Base-by-base conservation (phyloP, 2,888 invertebrate genomes). In the Fissipunctia ypsillon region DNA sequence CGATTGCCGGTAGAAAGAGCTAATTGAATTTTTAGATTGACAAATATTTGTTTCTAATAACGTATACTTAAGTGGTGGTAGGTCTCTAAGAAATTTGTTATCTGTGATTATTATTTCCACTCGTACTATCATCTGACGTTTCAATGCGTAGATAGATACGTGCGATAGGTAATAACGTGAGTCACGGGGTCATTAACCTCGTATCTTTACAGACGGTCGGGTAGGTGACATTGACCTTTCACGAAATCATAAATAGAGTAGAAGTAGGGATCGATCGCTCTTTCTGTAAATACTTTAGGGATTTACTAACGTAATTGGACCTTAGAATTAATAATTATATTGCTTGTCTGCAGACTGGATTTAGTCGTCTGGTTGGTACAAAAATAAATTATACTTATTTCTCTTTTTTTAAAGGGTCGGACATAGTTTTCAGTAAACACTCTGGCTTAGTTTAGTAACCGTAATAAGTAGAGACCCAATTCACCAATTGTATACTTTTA, bases 211-310 rank as follows among this genome's bases (percentile, higher is more conserved):
- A 86, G 86, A 86, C 87, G 88, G 83, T 75, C 85, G 86, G 76
- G 73, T 84, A 84, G 89, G 89, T 91, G 91, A 91, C 90, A 88
- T 90, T 91, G 90, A 90, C 88, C 88, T 88, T 85, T 85, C 56
- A 64, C 78, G 81, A 83, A 85, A 80, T 83, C 72, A 73, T 78
- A 85, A 87, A 81, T 84, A 85, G 81, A 84, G 64, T 74, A 78
- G 73, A 35, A 85, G 74, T 74, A 73, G 73, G 78, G 59, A 83
- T 81, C 81, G 86, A 86, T 69, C 65, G 56, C 14, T 41, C 56
- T 69, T 69, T 71, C 56, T 68, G 45, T 70, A 54, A 59, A 45
- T 64, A 65, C 52, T 52, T 10, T 25, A 25, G 38, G 57, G 73
- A 59, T 65, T 64, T 73, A 61, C 48, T 48, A 66, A 74, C 52